Conservation (phyloP, 1,140 invertebrate genomes). For the Cyclargus thomasi region DNA sequence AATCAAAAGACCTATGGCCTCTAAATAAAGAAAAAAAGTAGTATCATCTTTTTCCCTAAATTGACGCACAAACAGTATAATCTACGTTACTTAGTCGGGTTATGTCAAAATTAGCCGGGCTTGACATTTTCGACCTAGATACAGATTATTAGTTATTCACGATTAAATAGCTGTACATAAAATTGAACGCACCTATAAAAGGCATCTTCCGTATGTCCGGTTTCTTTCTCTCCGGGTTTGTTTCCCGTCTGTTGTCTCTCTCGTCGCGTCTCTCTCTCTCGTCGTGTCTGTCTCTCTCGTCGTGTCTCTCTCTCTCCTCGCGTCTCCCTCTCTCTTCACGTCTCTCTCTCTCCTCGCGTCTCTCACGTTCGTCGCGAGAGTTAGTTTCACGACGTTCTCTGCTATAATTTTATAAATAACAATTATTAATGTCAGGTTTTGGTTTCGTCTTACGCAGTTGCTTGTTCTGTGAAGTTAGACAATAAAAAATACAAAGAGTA, state of each 20-base stretch:
- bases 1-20: too few species aligned
- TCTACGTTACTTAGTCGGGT: too few species aligned
- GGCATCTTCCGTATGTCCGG: slow-evolving; percentile 68
- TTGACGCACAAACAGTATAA: too few species aligned
- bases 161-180: neutral
- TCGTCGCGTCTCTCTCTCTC: slow-evolving; percentile 31
- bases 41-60: too few species aligned
- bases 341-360: slow-evolving; percentile 29
- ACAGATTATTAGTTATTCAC: too few species aligned
- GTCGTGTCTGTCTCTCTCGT: slow-evolving; percentile 30
- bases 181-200: slow-evolving; percentile 53
- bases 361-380: slow-evolving; percentile 20
- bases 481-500: too few species aligned
- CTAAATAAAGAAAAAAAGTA: too few species aligned
- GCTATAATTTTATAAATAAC: neutral
- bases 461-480: too few species aligned
- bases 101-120: too few species aligned
- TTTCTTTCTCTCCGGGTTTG: slow-evolving; percentile 41
- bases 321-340: slow-evolving; percentile 32
- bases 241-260: slow-evolving; percentile 31
- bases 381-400: slow-evolving; percentile 17
- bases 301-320: slow-evolving; percentile 27
- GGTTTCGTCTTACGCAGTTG: too few species aligned
- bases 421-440: too few species aligned
- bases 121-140: too few species aligned